Conservation (phyloP, 1,140 invertebrate species). For the Antheraea pernyi region DNA sequence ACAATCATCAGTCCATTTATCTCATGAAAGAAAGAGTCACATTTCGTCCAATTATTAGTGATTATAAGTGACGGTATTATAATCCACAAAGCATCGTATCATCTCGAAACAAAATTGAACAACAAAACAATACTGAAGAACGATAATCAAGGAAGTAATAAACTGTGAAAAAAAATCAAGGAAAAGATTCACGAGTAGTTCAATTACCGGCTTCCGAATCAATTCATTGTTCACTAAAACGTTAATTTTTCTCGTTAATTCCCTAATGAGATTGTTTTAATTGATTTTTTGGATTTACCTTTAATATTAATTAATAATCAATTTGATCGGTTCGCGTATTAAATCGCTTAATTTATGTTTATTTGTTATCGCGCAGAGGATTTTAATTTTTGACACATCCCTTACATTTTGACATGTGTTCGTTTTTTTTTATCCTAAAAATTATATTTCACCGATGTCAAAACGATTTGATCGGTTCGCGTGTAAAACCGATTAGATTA, state of each 20-base stretch:
- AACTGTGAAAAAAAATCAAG: slow-evolving; percentile 15
- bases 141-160: slow-evolving; percentile 21
- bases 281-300: not conserved
- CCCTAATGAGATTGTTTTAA: not conserved
- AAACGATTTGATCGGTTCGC: no score
- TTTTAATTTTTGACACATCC: not conserved
- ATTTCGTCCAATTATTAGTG: no score
- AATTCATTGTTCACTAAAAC: slow-evolving; percentile 15
- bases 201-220: slow-evolving; percentile 24
- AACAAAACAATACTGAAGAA: not conserved
- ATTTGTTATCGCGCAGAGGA: not conserved
- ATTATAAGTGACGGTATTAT: no score
- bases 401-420: not conserved
- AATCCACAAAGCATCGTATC: not conserved
- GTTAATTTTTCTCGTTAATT: slow-evolving; percentile 4
- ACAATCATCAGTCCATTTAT: no score
- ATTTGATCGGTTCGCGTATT: not conserved
- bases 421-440: no score
- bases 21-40: no score
- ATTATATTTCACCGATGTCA: not conserved
- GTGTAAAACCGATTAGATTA: no score
- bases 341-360: not conserved
- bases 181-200: slow-evolving; percentile 20
- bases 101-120: not conserved
- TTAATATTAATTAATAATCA: slow-evolving; percentile 7